Percentiles rank a stretch among this genome's conserved stretches.
Conservation (phyloP, 1,140 invertebrate genomes). For the Drosophila teissieri region DNA sequence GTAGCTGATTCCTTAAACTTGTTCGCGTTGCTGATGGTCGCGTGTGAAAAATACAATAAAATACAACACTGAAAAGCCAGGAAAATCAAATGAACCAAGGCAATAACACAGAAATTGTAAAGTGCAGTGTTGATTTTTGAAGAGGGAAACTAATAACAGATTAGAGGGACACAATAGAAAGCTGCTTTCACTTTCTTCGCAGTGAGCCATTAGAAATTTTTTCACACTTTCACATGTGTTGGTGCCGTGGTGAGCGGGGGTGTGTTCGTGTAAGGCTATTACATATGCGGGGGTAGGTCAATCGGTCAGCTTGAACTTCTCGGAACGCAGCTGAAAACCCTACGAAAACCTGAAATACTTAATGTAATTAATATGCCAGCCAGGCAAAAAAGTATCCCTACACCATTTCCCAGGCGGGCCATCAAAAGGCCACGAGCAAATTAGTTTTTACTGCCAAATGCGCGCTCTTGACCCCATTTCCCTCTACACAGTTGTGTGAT, state of each 20-base stretch:
- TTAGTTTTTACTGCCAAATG: constrained; percentile 53
- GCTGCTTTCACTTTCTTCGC: constrained; percentile 59
- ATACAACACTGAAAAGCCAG: constrained; percentile 49
- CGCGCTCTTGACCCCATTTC: constrained; percentile 73
- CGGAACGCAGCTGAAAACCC: not conserved
- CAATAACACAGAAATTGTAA: constrained; percentile 24
- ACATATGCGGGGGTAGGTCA: constrained; percentile 81
- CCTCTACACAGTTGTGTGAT: not conserved
- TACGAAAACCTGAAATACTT: constrained; percentile 6
- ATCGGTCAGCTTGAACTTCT: constrained; percentile 58
- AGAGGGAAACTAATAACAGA: not conserved
- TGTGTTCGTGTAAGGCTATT: constrained; percentile 50
- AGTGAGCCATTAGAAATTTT: constrained; percentile 61
- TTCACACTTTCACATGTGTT: constrained; percentile 52
- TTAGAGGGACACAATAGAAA: not conserved
- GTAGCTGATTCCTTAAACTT: constrained; percentile 78
- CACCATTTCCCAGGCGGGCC: constrained; percentile 53
- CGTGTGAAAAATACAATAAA: constrained; percentile 56
- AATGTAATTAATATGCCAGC: constrained; percentile 32
- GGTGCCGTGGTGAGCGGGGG: constrained; percentile 22
- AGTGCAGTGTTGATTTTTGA: not conserved
- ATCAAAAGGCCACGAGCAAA: constrained; percentile 59
- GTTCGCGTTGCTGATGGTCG: constrained; percentile 73
- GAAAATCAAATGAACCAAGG: constrained; percentile 17
- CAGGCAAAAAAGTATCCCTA: constrained; percentile 13